Percentiles rank a stretch among this genome's conserved stretches.
Evolutionary conservation across 2,797 vertebrate genomes (phyloP).

Genomic region (Tapirus indicus): DNA sequence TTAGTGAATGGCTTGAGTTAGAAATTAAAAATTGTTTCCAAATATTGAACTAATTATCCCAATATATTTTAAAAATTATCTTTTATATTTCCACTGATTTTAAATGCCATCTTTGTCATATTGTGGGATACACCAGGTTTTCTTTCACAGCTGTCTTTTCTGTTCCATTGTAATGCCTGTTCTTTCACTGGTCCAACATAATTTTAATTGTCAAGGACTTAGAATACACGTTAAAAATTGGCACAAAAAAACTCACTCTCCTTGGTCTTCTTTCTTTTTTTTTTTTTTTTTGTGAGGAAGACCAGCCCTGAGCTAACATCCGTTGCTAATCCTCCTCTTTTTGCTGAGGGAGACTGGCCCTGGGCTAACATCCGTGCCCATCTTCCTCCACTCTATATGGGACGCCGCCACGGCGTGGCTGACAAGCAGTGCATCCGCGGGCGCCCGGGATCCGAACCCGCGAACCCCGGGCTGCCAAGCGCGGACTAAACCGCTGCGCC

Average conservation of each 20-base stretch:
- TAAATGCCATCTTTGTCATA: neutral
- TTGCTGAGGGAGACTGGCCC: no score
- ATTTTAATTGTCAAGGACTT: neutral
- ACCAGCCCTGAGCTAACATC: no score
- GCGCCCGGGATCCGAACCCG: no score
- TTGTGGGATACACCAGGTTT: neutral
- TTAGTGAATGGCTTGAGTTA: neutral
- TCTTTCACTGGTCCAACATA: neutral
- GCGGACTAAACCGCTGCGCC: no score
- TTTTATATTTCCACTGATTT: neutral
- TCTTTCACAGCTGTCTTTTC: neutral
- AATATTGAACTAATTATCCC: neutral
- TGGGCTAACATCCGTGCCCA: no score
- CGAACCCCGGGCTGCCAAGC: no score
- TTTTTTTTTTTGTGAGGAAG: no score
- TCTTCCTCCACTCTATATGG: no score
- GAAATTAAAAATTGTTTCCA: neutral
- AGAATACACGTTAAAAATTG: neutral
- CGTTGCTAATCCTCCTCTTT: no score
- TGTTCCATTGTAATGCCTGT: neutral
- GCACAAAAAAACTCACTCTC: neutral
- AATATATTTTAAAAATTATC: neutral
- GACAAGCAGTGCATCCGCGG: no score
- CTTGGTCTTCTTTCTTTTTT: neutral
- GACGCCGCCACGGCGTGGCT: no score